Conservation (phyloP, 2,797 vertebrate species). For the Lacerta viridis region DNA sequence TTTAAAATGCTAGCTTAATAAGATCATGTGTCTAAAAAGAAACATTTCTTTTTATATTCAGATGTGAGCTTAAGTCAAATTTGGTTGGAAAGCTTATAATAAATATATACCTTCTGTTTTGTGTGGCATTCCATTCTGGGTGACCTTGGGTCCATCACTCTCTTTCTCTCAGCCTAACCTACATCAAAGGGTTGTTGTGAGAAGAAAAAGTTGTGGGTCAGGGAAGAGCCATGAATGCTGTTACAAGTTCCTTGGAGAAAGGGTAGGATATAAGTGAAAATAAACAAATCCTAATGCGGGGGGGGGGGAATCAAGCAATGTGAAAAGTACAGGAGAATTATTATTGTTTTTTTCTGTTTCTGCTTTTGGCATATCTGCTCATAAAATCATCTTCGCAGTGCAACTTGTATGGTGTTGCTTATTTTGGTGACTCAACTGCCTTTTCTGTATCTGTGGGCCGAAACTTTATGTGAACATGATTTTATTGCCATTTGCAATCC, state of each 20-base stretch:
- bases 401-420: neutral
- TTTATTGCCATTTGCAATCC: slow-evolving; percentile 14
- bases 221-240: neutral
- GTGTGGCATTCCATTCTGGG: neutral
- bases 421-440: neutral
- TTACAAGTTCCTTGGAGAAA: neutral
- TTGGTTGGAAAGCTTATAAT: neutral
- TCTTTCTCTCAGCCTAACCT: neutral
- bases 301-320: neutral
- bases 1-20: too few relatives aligned
- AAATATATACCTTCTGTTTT: neutral
- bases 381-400: neutral
- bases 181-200: neutral
- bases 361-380: neutral
- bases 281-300: neutral
- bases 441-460: neutral
- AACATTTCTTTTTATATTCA: too few relatives aligned
- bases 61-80: too few relatives aligned
- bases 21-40: too few relatives aligned
- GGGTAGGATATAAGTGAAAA: neutral
- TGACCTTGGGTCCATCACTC: neutral
- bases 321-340: neutral
- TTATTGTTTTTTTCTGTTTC: too few relatives aligned
- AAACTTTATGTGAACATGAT: neutral
- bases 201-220: neutral